Evolutionary conservation across 2,113 vertebrate species (phyloP), one percentile per base, ranked within the genome.

Genomic region (Eleginops maclovinus): DNA sequence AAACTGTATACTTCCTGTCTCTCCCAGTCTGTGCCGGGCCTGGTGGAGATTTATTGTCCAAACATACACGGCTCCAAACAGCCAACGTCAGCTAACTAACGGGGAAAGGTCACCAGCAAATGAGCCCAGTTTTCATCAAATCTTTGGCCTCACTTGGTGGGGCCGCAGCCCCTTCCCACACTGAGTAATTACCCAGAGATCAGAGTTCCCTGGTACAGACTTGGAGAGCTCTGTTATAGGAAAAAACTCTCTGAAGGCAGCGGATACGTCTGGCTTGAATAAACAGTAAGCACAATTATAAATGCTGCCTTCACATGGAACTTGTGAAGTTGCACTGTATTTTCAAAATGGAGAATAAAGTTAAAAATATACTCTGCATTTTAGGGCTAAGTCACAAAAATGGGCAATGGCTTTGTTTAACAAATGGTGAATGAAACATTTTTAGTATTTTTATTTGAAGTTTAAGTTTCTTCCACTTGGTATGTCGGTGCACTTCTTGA

Each of bases 1-100:
- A 94, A 94, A 95, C 89, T 79, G 71, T 93, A 93, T 90, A 94
- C 91, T 94, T 95, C 92, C 93, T 94, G 90, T 92, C 79, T 88
- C 72, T 79, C 53, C 77, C 86, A 83, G 87, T 73, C 80, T 83
- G 65, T 66, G 72, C 76, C 44, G 49, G 75, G 64, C 73, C 87
- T 75, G 40, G 70, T 73, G 41, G 75, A 87, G 88, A 94, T 93
- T 93, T 91, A 91, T 84, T 88, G 75, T 92, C 83, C 79, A 90
- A 93, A 93, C 79, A 86, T 77, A 85, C 84, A 58, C 75, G n/a
- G 74, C 61, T 88, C 68, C 77, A 91, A 91, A 87, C 75, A 88
- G 86, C 31, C 21, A 69, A 43, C 53, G 60, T 85, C 79, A 84
- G 87, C 59, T 75, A 80, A 70, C 80, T 84, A 82, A 82, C 50